Conservation (phyloP, 2,113 vertebrate genomes). For the Arenaria interpres region DNA sequence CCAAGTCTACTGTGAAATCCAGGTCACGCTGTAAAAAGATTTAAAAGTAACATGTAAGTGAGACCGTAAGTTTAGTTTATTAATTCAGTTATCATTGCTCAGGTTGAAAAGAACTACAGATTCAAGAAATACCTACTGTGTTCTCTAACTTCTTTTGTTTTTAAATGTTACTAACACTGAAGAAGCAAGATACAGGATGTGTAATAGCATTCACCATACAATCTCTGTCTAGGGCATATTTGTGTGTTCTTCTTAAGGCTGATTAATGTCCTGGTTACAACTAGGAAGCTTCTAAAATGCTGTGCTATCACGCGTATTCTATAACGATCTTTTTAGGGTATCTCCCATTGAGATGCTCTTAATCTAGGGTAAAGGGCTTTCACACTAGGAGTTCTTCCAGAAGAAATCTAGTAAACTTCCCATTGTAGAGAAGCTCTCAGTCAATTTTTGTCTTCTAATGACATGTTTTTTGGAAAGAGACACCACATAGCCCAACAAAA, state of each 20-base stretch:
- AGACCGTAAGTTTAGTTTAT: background rate
- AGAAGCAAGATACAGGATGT: background rate
- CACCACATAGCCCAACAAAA: background rate
- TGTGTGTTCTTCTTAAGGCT: background rate
- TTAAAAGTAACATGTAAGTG: conserved; percentile 5
- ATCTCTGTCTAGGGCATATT: background rate
- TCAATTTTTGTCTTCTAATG: background rate
- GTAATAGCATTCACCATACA: background rate
- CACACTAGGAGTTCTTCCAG: background rate
- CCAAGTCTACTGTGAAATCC: conserved; percentile 96
- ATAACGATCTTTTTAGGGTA: background rate
- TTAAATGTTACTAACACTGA: background rate
- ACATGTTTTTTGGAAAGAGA: background rate
- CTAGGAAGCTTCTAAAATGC: background rate
- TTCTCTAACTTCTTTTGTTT: background rate
- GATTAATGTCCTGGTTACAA: background rate
- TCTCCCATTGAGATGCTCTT: background rate
- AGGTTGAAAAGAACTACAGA: background rate
- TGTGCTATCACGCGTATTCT: background rate
- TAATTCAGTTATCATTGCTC: background rate
- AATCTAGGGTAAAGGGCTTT: background rate
- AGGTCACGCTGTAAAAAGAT: conserved; percentile 88
- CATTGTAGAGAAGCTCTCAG: background rate
- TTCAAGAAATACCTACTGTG: background rate
- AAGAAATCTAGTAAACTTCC: background rate